Conservation (phyloP, 30 jellyfish, hydroid and myxozoan genomes). For the Rhopilema esculentum region DNA sequence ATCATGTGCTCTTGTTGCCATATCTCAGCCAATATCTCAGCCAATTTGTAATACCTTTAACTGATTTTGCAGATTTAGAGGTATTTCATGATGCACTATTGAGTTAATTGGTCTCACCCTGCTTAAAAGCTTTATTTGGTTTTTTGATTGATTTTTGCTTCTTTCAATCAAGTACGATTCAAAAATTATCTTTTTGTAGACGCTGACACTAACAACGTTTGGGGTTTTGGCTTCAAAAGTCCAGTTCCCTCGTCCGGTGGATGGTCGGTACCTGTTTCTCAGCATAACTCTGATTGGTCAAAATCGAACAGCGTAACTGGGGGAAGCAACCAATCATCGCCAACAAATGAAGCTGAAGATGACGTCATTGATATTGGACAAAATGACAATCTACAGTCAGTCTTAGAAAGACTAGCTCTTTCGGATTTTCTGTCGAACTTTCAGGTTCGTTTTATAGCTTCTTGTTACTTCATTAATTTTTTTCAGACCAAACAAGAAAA, state of each 20-base stretch:
- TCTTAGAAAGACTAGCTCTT: slow-evolving; percentile 86
- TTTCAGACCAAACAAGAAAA: too few relatives aligned
- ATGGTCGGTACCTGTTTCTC: slow-evolving; percentile 69
- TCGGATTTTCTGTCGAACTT: slow-evolving; percentile 78
- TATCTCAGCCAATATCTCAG: too few relatives aligned
- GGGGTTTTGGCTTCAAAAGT: slow-evolving; percentile 91
- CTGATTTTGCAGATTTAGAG: too few relatives aligned
- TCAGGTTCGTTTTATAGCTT: slow-evolving; percentile 63
- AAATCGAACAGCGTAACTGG: slow-evolving; percentile 43
- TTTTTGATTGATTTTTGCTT: too few relatives aligned
- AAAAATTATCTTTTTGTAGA: slow-evolving; percentile 23
- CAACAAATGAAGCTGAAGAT: slow-evolving; percentile 66
- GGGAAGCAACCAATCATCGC: slow-evolving; percentile 52
- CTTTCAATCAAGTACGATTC: not conserved
- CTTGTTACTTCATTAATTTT: too few relatives aligned
- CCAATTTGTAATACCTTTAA: too few relatives aligned
- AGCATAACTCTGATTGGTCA: slow-evolving; percentile 70
- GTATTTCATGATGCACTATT: too few relatives aligned
- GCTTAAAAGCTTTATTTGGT: too few relatives aligned
- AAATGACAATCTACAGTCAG: slow-evolving; percentile 78
- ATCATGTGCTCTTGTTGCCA: too few relatives aligned
- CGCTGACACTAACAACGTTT: slow-evolving; percentile 72
- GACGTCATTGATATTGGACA: slow-evolving; percentile 70
- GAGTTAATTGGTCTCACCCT: too few relatives aligned
- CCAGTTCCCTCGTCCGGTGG: slow-evolving; percentile 51